Evolutionary conservation across 2,113 vertebrate genomes (phyloP).

Genomic region (Hemicordylus capensis): DNA sequence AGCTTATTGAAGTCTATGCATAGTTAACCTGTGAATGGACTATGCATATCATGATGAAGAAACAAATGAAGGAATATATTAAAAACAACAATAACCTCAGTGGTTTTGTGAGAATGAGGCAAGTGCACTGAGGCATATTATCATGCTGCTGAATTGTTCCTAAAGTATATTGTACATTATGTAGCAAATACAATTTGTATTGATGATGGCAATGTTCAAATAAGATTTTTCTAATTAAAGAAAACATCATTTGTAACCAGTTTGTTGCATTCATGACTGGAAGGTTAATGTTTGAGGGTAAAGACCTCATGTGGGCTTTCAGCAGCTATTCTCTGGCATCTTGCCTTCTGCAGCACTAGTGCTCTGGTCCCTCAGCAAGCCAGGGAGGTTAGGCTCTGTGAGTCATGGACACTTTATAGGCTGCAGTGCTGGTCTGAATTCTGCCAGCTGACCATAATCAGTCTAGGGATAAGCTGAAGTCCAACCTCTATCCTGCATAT

Average conservation of each 20-base stretch:
- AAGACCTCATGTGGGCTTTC: too few relatives aligned
- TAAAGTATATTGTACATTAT: conserved; percentile 38
- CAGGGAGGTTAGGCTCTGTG: too few relatives aligned
- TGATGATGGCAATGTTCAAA: conserved; percentile 43
- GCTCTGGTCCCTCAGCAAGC: too few relatives aligned
- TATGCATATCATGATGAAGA: neutral
- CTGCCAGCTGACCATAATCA: too few relatives aligned
- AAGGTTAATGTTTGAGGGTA: neutral
- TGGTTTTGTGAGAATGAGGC: conserved; percentile 11
- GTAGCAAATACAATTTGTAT: conserved; percentile 13
- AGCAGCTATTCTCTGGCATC: too few relatives aligned
- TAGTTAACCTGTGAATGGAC: neutral
- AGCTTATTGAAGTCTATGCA: neutral
- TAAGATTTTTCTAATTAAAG: conserved; percentile 58
- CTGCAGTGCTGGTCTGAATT: too few relatives aligned
- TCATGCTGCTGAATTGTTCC: conserved; percentile 30
- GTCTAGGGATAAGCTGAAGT: too few relatives aligned
- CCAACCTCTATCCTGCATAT: too few relatives aligned
- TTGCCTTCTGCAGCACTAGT: too few relatives aligned
- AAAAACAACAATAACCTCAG: conserved; percentile 5
- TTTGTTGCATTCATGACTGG: neutral
- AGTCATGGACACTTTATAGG: too few relatives aligned
- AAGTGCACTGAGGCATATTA: neutral
- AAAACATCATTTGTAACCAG: conserved; percentile 38
- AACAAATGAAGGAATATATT: neutral